A percentile compares a stretch with the other conserved stretches of the same genome.
These are phyloP conservation scores for Ranitomeya variabilis DNA, from an alignment of 2,113 vertebrate species.

Conservation along the genomic window DNA sequence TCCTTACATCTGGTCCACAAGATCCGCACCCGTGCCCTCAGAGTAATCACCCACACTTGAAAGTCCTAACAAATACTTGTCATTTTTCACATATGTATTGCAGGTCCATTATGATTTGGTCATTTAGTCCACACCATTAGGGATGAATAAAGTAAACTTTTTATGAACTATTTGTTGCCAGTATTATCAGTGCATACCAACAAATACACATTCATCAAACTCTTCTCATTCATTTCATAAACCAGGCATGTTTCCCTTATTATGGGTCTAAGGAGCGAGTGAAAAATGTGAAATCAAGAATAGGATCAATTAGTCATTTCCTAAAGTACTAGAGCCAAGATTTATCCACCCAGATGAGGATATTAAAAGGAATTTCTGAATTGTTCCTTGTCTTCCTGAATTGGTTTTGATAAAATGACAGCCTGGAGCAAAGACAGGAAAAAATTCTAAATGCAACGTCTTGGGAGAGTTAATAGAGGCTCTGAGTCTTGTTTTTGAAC, in stretches of 20 bases:
- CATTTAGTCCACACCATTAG: neutral
- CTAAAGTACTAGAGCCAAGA: neutral
- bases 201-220: too few species aligned
- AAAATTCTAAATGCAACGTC: neutral
- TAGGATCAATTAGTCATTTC: conserved; percentile 36
- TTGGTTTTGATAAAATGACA: conserved; percentile 8
- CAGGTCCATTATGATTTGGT: neutral
- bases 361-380: conserved; percentile 39
- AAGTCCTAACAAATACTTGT: neutral
- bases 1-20: neutral
- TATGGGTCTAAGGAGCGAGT: neutral
- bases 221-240: too few species aligned
- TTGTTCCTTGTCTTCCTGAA: conserved; percentile 45
- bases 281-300: neutral
- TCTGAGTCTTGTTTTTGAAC: neutral
- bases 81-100: neutral
- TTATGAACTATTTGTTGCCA: neutral
- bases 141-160: neutral
- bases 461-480: neutral
- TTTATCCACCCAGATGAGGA: conserved; percentile 33
- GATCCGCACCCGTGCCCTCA: neutral
- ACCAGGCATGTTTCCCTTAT: neutral
- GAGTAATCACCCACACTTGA: neutral
- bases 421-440: neutral
- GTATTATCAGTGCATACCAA: too few species aligned